Evolutionary conservation across 2,888 invertebrate genomes (phyloP).

Genomic region (Andrena dorsata): DNA sequence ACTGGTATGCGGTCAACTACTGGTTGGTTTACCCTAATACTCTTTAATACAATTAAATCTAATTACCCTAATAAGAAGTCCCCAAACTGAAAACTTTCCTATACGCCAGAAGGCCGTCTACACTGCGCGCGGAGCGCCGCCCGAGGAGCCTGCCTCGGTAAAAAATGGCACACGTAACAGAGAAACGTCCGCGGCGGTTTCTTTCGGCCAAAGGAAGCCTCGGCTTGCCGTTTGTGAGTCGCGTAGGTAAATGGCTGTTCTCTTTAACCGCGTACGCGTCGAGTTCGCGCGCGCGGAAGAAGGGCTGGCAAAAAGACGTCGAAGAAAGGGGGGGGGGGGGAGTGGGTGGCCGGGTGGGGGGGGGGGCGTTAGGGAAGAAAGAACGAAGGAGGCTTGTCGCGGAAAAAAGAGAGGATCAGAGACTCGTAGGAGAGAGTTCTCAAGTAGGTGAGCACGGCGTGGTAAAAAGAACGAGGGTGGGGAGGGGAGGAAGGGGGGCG

Average conservation of each 20-base stretch:
- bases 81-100: too few relatives aligned
- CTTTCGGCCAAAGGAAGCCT: slow-evolving; percentile 39
- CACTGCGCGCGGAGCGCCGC: too few relatives aligned
- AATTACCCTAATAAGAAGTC: too few relatives aligned
- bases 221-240: slow-evolving; percentile 60
- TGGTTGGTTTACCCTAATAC: too few relatives aligned
- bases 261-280: slow-evolving; percentile 47
- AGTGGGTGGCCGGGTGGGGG: background rate
- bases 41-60: too few relatives aligned
- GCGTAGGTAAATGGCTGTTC: slow-evolving; percentile 70
- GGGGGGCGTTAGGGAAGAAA: slow-evolving; percentile 32
- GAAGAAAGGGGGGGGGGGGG: slow-evolving; percentile 7
- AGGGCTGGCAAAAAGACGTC: background rate
- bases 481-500: slow-evolving; percentile 25
- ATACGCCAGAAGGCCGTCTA: too few relatives aligned
- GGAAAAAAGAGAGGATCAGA: slow-evolving; percentile 60
- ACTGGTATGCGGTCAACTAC: too few relatives aligned
- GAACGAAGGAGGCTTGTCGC: slow-evolving; percentile 58
- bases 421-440: slow-evolving; percentile 46
- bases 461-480: slow-evolving; percentile 43
- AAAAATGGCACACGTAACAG: background rate
- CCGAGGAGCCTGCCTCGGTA: too few relatives aligned
- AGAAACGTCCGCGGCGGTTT: slow-evolving; percentile 32
- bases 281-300: slow-evolving; percentile 26
- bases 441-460: slow-evolving; percentile 53